Evolutionary conservation across 1,140 invertebrate species (phyloP).

Genomic region (Platyscapa corneri): DNA sequence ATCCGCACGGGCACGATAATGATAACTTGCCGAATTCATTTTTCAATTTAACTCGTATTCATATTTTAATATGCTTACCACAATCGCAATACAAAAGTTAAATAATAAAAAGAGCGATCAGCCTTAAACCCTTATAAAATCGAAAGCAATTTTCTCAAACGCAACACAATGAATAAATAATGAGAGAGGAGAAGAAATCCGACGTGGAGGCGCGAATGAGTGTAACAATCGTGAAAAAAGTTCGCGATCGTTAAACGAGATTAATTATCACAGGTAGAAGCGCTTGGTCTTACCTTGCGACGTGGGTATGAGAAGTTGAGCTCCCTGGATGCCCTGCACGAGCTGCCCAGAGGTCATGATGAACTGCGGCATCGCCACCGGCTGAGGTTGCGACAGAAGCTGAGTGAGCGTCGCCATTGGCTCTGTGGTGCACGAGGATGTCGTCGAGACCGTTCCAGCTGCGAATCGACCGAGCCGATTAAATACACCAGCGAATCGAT

Average conservation of each 20-base stretch:
- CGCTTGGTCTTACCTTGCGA: constrained; percentile 84
- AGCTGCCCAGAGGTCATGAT: constrained; percentile 93
- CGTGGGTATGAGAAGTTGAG: constrained; percentile 93
- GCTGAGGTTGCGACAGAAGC: constrained; percentile 78
- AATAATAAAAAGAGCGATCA: not conserved
- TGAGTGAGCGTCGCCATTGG: constrained; percentile 75
- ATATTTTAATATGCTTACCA: not conserved
- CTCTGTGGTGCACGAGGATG: constrained; percentile 72
- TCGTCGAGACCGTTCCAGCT: constrained; percentile 72
- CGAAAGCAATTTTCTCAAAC: not conserved
- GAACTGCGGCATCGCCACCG: constrained; percentile 89
- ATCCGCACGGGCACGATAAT: not conserved
- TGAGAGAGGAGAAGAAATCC: not conserved
- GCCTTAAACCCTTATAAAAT: no score
- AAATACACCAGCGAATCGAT: not conserved
- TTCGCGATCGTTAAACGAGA: constrained; percentile 1
- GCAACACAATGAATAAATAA: not conserved
- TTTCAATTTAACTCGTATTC: not conserved
- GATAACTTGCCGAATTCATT: not conserved
- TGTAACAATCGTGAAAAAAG: not conserved
- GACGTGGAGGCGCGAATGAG: not conserved
- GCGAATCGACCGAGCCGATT: constrained; percentile 25
- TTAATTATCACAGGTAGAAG: constrained; percentile 12
- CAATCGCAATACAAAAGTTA: not conserved
- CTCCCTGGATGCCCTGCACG: constrained; percentile 92